These are phyloP conservation scores for Aphrophora alni DNA, from an alignment of 2,888 invertebrate species.

Conservation along the genomic window DNA sequence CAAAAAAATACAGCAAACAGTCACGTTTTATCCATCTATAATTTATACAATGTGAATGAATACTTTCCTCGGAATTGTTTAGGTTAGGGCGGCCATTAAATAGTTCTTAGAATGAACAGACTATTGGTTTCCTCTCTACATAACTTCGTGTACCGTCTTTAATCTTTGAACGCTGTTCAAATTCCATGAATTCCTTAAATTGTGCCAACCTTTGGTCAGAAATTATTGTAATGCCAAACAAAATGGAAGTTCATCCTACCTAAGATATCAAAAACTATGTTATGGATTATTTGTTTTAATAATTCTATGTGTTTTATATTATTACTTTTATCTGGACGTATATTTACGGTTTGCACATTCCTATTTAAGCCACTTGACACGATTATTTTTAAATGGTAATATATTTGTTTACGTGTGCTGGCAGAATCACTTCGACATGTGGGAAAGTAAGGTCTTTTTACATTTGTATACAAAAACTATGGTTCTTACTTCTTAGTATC, in stretches of 20 bases:
- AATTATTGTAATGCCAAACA: neutral
- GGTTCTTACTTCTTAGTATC: no score
- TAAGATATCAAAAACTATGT: no score
- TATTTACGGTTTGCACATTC: no score
- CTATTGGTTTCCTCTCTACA: neutral
- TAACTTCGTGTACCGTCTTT: neutral
- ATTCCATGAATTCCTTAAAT: neutral
- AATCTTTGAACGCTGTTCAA: neutral
- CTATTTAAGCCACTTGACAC: no score
- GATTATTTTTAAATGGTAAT: no score
- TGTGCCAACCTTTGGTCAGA: neutral
- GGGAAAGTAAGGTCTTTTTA: no score
- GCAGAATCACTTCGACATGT: no score
- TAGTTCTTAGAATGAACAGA: neutral
- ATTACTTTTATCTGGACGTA: no score
- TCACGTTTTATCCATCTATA: neutral
- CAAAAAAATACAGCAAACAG: neutral
- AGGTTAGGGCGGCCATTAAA: neutral
- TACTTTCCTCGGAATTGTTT: neutral
- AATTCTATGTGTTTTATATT: no score
- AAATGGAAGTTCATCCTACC: neutral
- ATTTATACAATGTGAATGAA: neutral
- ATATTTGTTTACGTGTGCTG: no score
- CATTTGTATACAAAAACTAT: no score
- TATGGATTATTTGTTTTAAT: no score